Evolutionary conservation across 2,888 invertebrate species (phyloP).

Genomic region (Busseola fusca): DNA sequence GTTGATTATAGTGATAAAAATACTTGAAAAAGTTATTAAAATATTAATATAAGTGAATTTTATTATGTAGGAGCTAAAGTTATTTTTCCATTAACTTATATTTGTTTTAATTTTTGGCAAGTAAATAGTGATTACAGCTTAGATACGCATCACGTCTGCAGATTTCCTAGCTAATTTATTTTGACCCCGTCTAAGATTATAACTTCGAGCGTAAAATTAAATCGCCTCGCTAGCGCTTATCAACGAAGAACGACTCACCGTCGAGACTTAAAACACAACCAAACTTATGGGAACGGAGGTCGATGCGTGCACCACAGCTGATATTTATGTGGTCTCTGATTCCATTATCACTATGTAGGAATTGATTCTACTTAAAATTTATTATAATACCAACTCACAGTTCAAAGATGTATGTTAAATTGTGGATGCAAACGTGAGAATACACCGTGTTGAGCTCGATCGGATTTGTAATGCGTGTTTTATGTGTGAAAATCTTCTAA

Average conservation of each 20-base stretch:
- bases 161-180: too few relatives aligned
- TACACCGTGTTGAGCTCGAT: conserved; percentile 26
- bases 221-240: conserved; percentile 20
- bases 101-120: too few relatives aligned
- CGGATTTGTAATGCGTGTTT: conserved; percentile 35
- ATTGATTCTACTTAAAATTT: conserved; percentile 60
- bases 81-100: too few relatives aligned
- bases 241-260: not conserved
- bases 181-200: too few relatives aligned
- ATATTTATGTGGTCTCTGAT: conserved; percentile 67
- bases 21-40: too few relatives aligned
- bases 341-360: conserved; percentile 64
- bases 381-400: conserved; percentile 44
- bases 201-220: too few relatives aligned
- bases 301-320: conserved; percentile 60
- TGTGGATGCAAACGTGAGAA: conserved; percentile 47
- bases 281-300: conserved; percentile 65
- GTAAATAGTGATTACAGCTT: too few relatives aligned
- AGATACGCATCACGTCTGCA: too few relatives aligned
- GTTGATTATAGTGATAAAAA: too few relatives aligned
- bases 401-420: conserved; percentile 45
- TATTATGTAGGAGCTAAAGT: too few relatives aligned
- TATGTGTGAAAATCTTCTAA: conserved; percentile 46
- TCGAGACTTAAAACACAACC: conserved; percentile 60
- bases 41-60: too few relatives aligned